Percentiles rank a stretch among this genome's conserved stretches.
Evolutionary conservation across 2,797 vertebrate species (phyloP).

Genomic region (Kryptopterus vitreolus): DNA sequence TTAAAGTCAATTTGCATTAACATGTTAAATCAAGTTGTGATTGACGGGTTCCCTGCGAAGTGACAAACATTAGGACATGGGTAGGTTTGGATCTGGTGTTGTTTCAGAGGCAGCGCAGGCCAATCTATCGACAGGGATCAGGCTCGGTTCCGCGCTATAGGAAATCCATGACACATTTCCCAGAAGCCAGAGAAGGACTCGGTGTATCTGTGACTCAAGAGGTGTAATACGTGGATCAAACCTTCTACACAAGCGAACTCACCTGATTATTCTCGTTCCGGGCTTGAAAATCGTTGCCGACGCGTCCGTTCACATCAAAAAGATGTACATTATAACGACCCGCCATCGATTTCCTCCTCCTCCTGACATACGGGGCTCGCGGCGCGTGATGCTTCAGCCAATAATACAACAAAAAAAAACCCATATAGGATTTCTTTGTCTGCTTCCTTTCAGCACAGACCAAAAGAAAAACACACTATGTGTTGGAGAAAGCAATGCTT

Average conservation of each 20-base stretch:
- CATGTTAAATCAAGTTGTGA: no score
- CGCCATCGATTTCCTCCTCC: not conserved
- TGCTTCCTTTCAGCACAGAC: not conserved
- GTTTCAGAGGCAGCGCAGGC: no score
- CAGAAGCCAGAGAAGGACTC: not conserved
- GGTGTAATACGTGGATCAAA: not conserved
- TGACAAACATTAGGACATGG: no score
- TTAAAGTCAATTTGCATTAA: no score
- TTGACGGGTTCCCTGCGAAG: no score
- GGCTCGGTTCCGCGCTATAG: not conserved
- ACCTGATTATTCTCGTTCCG: not conserved
- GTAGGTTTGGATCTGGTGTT: no score
- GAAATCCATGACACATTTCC: not conserved
- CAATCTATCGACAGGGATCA: not conserved
- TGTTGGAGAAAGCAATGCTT: not conserved
- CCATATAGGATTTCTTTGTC: not conserved
- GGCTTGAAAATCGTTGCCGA: not conserved
- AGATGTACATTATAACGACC: not conserved
- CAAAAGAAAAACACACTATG: not conserved
- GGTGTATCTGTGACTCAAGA: not conserved
- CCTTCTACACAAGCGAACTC: not conserved
- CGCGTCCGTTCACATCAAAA: not conserved
- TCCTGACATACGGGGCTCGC: not conserved
- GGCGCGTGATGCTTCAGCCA: not conserved
- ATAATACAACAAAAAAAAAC: no score